Base-by-base conservation (phyloP, 2,888 invertebrate genomes). In the Timandra comae region DNA sequence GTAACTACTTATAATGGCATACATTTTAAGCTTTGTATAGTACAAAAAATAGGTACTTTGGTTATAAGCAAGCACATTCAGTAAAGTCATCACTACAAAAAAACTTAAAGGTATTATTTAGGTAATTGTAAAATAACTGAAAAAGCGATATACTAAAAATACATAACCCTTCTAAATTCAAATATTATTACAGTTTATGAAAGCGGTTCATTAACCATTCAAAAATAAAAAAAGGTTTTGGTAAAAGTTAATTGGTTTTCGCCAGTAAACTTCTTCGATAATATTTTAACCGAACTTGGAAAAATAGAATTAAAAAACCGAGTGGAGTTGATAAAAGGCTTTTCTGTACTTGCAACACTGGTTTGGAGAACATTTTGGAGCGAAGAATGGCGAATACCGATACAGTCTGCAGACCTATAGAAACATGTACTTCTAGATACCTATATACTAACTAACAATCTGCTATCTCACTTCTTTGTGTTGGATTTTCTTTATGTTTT, bases 161-260 rank as follows among this genome's bases (percentile, higher is more conserved):
- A n/a, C n/a, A n/a, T n/a, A n/a, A n/a, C n/a, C n/a, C n/a, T n/a
- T n/a, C n/a, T n/a, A n/a, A n/a, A n/a, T n/a, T n/a, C n/a, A n/a
- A n/a, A n/a, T n/a, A n/a, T n/a, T n/a, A n/a, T n/a, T n/a, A n/a
- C n/a, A n/a, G n/a, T n/a, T n/a, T n/a, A n/a, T n/a, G n/a, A n/a
- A n/a, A n/a, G n/a, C n/a, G n/a, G n/a, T n/a, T n/a, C n/a, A n/a
- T n/a, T n/a, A n/a, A n/a, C n/a, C n/a, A n/a, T n/a, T n/a, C n/a
- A 22, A 33, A 37, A 28, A 37, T 38, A 35, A 38, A 38, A 40
- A 35, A 27, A 29, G 30, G 29, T 33, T 11, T 16, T 27, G 43
- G 46, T 44, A 38, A 45, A 41, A 31, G 28, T 41, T 38, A 46
- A 46, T 49, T 47, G 43, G 37, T 40, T 60, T 53, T 19, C 30